Evolutionary conservation across 1,140 invertebrate species (phyloP).

Genomic region (Psilanteris sp.): DNA sequence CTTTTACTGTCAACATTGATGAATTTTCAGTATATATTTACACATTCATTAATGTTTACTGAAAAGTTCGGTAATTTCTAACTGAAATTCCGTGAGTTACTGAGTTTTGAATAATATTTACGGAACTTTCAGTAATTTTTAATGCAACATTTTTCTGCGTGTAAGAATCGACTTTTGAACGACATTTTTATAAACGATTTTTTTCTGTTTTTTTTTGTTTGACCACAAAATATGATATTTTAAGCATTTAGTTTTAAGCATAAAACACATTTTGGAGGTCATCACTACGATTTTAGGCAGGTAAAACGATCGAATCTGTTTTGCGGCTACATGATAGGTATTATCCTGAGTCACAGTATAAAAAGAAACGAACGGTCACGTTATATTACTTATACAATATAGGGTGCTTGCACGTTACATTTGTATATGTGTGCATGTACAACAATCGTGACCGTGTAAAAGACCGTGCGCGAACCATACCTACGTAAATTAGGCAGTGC

Average conservation of each 20-base stretch:
- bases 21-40: too few species aligned
- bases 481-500: slow-evolving; percentile 35
- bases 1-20: too few species aligned
- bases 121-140: too few species aligned
- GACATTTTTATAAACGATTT: too few species aligned
- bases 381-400: slow-evolving; percentile 61
- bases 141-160: too few species aligned
- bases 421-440: slow-evolving; percentile 42
- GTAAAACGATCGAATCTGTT: slow-evolving; percentile 48
- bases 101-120: too few species aligned
- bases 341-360: slow-evolving; percentile 74
- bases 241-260: background rate
- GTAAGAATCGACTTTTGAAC: too few species aligned
- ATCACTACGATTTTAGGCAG: slow-evolving; percentile 36
- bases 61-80: too few species aligned
- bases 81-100: too few species aligned
- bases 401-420: slow-evolving; percentile 53
- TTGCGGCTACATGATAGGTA: slow-evolving; percentile 66
- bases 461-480: slow-evolving; percentile 36
- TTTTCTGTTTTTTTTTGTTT: too few species aligned
- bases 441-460: slow-evolving; percentile 51
- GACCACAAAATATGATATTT: background rate
- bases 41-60: too few species aligned
- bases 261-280: slow-evolving; percentile 28
- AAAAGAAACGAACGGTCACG: slow-evolving; percentile 67